These are phyloP conservation scores for Busseola fusca DNA, from an alignment of 2,888 invertebrate species.

Conservation along the genomic window DNA sequence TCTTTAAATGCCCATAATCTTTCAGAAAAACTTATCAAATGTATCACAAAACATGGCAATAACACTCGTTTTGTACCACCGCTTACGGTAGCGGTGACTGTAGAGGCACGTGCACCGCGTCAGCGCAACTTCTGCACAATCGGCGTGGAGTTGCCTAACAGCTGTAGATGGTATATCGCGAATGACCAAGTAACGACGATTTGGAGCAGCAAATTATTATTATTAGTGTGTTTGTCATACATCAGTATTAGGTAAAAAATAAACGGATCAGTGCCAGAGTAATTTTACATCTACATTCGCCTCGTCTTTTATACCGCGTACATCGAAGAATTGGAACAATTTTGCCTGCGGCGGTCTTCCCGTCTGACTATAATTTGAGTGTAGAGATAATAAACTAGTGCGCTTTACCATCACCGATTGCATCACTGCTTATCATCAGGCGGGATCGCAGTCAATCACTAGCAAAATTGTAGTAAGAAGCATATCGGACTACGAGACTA, in stretches of 20 bases:
- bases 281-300: too few relatives aligned
- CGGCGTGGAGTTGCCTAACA: slow-evolving; percentile 47
- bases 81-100: slow-evolving; percentile 57
- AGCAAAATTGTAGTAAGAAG: background rate
- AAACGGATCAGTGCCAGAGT: background rate
- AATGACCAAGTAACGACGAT: slow-evolving; percentile 45
- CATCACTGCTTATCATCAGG: too few relatives aligned
- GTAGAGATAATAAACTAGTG: too few relatives aligned
- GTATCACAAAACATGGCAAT: slow-evolving; percentile 4
- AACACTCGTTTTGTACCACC: slow-evolving; percentile 49
- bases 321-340: too few relatives aligned
- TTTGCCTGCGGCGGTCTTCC: too few relatives aligned
- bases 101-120: slow-evolving; percentile 62
- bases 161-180: slow-evolving; percentile 53
- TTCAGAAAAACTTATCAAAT: background rate
- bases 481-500: background rate
- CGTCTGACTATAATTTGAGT: too few relatives aligned
- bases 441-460: background rate
- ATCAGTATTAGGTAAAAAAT: background rate
- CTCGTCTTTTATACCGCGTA: too few relatives aligned
- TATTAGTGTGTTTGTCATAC: background rate
- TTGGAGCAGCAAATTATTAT: slow-evolving; percentile 5
- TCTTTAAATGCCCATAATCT: background rate
- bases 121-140: slow-evolving; percentile 60
- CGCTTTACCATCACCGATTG: too few relatives aligned